phyloP scores from a whole-genome alignment of 2,113 vertebrate species.

The Platanista minor region DNA sequence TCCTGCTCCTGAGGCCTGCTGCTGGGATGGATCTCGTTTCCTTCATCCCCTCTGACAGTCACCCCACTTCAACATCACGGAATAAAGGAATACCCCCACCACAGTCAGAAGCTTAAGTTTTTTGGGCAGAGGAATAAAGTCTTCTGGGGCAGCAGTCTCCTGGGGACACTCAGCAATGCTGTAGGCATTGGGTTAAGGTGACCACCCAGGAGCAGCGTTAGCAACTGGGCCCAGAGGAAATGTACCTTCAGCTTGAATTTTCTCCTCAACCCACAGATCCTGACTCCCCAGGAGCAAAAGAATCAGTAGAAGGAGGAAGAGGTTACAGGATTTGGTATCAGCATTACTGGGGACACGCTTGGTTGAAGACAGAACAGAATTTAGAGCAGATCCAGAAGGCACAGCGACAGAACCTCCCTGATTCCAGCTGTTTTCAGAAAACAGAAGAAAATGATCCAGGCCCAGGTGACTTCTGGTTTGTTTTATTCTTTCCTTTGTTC shows the following conservation, averaged over 20 bases:
- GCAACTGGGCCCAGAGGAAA: neutral
- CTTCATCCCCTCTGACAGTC: neutral
- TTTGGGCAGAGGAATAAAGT: neutral
- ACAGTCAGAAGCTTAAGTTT: too few relatives aligned
- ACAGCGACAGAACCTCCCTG: neutral
- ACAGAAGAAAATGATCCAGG: constrained; percentile 14
- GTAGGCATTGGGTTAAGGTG: neutral
- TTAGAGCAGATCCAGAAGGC: neutral
- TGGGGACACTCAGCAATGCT: neutral
- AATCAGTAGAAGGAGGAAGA: neutral
- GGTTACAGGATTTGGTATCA: neutral
- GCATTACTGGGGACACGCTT: neutral
- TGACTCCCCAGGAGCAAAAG: neutral
- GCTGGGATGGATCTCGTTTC: neutral
- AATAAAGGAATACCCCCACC: too few relatives aligned
- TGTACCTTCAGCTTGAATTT: neutral
- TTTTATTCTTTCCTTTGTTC: neutral
- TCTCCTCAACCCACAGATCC: neutral
- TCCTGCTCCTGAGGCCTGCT: neutral
- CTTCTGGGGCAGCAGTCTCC: too few relatives aligned
- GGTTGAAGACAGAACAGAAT: neutral
- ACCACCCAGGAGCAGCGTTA: neutral
- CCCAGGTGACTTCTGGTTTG: neutral
- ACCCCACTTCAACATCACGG: too few relatives aligned
- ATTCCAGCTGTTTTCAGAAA: neutral